phyloP scores from a whole-genome alignment of 2,797 vertebrate species.

The Muscicapa striata region DNA sequence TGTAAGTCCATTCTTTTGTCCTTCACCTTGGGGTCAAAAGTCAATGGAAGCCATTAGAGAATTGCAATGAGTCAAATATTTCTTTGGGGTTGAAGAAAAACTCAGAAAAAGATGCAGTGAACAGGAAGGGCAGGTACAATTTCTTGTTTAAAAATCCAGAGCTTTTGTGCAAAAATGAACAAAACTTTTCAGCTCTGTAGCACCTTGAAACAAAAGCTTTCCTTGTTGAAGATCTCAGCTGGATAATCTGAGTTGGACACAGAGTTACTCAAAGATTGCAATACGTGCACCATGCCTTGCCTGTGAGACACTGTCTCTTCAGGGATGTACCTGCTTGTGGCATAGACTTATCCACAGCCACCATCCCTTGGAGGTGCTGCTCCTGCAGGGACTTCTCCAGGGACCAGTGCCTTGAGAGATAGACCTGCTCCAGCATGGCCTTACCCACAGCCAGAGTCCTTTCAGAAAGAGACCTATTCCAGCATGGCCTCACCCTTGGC shows the following conservation, averaged over 20 bases:
- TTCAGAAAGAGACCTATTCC: neutral
- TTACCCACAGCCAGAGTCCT: neutral
- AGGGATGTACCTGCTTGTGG: neutral
- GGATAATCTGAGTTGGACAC: neutral
- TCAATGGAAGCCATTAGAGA: neutral
- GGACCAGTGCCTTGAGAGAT: neutral
- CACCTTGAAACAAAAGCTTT: neutral
- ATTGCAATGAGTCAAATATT: neutral
- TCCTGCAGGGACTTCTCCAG: neutral
- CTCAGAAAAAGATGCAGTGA: neutral
- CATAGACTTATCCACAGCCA: neutral
- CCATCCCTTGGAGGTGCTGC: neutral
- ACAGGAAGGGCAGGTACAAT: neutral
- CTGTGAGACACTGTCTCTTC: neutral
- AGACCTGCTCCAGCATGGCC: neutral
- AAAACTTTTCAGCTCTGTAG: neutral
- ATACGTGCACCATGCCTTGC: neutral
- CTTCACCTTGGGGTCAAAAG: neutral
- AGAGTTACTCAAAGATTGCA: neutral
- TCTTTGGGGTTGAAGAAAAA: neutral
- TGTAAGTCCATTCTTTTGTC: neutral
- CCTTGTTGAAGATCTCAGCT: neutral
- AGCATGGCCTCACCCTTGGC: neutral
- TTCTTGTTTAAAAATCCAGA: neutral
- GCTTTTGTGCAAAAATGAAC: neutral